Conservation (phyloP, 2,113 vertebrate species). For the Phylloscopus whistleri region DNA sequence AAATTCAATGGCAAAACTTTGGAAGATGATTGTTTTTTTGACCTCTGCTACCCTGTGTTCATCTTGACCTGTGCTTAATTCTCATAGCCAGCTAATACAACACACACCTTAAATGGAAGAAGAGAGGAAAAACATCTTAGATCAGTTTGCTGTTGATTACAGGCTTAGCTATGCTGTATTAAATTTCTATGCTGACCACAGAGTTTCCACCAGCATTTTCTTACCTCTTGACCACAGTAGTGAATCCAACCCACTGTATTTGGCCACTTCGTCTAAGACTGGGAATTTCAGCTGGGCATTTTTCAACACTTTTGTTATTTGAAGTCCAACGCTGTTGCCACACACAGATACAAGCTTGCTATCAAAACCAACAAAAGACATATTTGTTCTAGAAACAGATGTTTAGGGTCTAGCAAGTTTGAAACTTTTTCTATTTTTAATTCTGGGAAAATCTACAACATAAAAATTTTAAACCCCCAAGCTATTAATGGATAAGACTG, state of each 20-base stretch:
- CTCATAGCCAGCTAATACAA: background rate
- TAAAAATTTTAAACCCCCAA: background rate
- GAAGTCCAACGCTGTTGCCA: background rate
- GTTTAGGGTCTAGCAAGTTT: background rate
- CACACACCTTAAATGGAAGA: background rate
- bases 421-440: background rate
- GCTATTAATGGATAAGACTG: background rate
- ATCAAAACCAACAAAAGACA: fast-evolving
- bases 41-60: background rate
- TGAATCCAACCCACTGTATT: background rate
- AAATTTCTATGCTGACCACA: background rate
- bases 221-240: background rate
- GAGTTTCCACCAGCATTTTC: background rate
- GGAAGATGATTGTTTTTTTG: background rate
- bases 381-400: background rate
- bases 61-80: background rate
- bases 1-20: background rate
- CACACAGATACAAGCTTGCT: background rate
- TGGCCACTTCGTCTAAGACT: background rate
- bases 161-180: background rate
- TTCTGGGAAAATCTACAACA: background rate
- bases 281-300: background rate
- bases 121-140: background rate
- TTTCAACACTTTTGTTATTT: background rate
- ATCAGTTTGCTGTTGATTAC: background rate